Evolutionary conservation across 2,888 invertebrate genomes (phyloP).

Genomic region (Lycophotia porphyrea): DNA sequence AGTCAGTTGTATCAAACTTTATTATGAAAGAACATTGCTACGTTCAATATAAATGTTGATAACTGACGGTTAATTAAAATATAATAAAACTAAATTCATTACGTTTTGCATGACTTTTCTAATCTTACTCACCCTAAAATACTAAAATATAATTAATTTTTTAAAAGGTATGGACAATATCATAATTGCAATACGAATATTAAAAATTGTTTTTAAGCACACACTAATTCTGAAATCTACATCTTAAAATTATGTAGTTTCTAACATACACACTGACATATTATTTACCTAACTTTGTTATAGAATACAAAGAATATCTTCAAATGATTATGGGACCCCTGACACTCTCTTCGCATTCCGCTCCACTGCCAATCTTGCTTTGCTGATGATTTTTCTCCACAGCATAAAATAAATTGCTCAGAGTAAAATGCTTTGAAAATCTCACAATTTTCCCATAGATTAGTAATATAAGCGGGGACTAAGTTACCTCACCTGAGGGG

Average conservation of each 20-base stretch:
- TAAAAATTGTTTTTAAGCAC: not conserved
- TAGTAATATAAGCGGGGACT: not conserved
- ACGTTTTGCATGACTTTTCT: constrained; percentile 54
- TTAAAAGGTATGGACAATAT: not conserved
- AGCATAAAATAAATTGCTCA: not conserved
- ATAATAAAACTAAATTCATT: constrained; percentile 54
- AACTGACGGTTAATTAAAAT: constrained; percentile 51
- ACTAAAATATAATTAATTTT: constrained; percentile 26
- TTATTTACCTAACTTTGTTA: not conserved
- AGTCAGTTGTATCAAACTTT: constrained; percentile 37
- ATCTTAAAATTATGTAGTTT: not conserved
- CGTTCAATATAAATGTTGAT: constrained; percentile 52
- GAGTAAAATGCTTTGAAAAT: not conserved
- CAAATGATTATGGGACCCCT: not conserved
- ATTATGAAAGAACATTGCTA: constrained; percentile 32
- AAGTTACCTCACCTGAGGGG: not conserved
- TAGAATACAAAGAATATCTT: not conserved
- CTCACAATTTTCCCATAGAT: not conserved
- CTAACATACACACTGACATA: not conserved
- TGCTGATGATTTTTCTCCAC: not conserved
- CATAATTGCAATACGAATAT: not conserved
- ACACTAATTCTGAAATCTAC: not conserved
- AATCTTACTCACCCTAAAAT: constrained; percentile 36
- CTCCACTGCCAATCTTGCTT: not conserved
- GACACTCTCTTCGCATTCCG: not conserved